Evolutionary conservation across 2,797 vertebrate species (phyloP), one percentile per base, ranked within the genome.

Genomic region (Poecilia gillii): DNA sequence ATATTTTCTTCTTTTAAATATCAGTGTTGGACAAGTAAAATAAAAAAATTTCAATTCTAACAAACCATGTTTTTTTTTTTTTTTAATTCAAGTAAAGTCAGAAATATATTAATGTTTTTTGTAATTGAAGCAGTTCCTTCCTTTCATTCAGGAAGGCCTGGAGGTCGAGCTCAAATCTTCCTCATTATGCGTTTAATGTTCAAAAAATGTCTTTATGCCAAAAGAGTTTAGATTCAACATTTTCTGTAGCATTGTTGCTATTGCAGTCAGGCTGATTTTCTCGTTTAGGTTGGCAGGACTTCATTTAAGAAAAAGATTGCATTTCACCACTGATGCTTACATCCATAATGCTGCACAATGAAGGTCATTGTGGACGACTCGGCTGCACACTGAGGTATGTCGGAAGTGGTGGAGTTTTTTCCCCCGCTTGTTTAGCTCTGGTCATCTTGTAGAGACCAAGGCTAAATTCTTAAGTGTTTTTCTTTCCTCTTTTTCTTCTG

Each of bases 181-280:
- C 41, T 70, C 9, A 6, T 70, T 41, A 1, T 25, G 3, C 6
- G 46, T 33, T 33, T 20, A 20, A 51, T 28, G 36, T 74, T 53
- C 20, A 14, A 39, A 12, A 39, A 39, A 39, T 23, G 20, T 74
- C 72, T 41, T 13, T 43, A 70, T n/a, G 9, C 11, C 39, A 14
- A 43, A 13, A 25, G 4, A 36, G 72, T 53, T 73, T 41, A 8
- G 73, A 74, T 7, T 55, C 49, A 71, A 14, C 51, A 41, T 25
- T 79, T 83, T 81, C 6, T 33, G 66, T 76, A 66, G 73, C 45
- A 45, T n/a, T 72, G 78, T 84, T 73, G 57, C 53, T 33, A 59
- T 75, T 79, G 75, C 82, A 73, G 82, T 87, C 78, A 55, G 83
- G 74, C 76, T 43, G 74, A 80, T 68, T 86, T 80, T 80, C 28